These are phyloP conservation scores for Epizoanthus illoricatus DNA, from an alignment of 92 coral and sea anemone genomes.

Conservation along the genomic window DNA sequence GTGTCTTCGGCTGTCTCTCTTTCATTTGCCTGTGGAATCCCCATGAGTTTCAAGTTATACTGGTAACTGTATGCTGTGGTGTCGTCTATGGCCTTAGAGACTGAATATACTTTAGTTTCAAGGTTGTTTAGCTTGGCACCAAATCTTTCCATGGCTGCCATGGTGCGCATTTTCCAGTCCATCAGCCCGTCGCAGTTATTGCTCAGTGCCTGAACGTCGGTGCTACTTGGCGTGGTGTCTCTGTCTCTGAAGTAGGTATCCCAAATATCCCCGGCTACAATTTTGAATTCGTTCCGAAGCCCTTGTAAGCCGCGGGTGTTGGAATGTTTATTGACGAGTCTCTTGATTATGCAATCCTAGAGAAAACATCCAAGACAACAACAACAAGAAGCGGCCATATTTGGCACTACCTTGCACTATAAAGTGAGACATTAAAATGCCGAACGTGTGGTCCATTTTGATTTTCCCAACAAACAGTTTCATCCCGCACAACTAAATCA, in stretches of 20 bases:
- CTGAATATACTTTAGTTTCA: constrained; percentile 1
- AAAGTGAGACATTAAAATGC: no score
- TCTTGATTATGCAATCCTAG: constrained; percentile 33
- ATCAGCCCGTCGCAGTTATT: no score
- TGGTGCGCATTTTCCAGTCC: no score
- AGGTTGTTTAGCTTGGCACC: neutral
- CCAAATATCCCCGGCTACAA: constrained; percentile 43
- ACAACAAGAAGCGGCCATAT: no score
- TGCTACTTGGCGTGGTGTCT: no score
- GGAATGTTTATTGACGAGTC: constrained; percentile 50
- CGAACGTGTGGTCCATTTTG: no score
- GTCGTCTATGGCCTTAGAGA: constrained; percentile 21
- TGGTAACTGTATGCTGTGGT: constrained; percentile 25
- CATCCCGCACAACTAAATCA: no score
- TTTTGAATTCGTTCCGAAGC: constrained; percentile 55
- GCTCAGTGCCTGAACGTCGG: no score
- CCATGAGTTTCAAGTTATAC: neutral
- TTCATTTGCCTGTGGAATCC: constrained; percentile 12
- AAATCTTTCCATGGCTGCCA: no score
- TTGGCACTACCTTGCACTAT: no score
- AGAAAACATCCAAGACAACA: constrained; percentile 37
- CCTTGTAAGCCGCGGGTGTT: constrained; percentile 54
- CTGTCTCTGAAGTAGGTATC: constrained; percentile 7
- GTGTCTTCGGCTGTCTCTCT: constrained; percentile 25
- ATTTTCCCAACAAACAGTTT: no score